Evolutionary conservation across 2,113 vertebrate genomes (phyloP).

Genomic region (Atherinomorus stipes): DNA sequence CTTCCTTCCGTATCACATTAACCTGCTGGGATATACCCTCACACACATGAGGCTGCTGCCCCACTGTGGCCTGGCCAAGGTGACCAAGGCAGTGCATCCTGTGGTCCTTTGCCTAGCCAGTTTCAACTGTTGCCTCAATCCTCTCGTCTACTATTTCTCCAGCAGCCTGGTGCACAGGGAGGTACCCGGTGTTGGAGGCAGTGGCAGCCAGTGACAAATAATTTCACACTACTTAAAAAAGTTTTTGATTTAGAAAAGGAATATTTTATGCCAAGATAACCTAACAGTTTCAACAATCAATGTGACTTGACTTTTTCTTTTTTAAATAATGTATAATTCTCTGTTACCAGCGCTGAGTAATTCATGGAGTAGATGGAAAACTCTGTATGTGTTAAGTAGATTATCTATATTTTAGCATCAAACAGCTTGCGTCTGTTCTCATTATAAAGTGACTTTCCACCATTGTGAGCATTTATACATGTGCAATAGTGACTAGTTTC

Average conservation of each 20-base stretch:
- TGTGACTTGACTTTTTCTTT: not conserved
- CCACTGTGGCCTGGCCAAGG: conserved; percentile 68
- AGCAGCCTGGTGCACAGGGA: conserved; percentile 65
- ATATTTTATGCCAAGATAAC: too few relatives aligned
- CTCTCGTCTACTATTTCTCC: conserved; percentile 81
- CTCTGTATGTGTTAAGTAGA: not conserved
- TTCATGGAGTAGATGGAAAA: not conserved
- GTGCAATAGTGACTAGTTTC: not conserved
- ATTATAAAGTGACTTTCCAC: too few relatives aligned
- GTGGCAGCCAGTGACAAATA: conserved; percentile 56
- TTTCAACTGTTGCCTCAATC: conserved; percentile 83
- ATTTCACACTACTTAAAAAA: not conserved
- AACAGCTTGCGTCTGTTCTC: too few relatives aligned
- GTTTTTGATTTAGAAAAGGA: not conserved
- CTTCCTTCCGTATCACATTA: conserved; percentile 80
- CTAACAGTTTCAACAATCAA: not conserved
- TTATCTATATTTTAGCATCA: not conserved
- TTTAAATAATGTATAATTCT: not conserved
- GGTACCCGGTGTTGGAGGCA: conserved; percentile 34
- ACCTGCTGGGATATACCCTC: conserved; percentile 81
- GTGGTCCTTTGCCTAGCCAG: conserved; percentile 78
- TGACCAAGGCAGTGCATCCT: conserved; percentile 73
- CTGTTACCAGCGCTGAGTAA: not conserved
- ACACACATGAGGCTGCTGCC: conserved; percentile 71
- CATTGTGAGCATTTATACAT: not conserved